Evolutionary conservation across 2,797 vertebrate genomes (phyloP).

Genomic region (Onychomys arenicola): DNA sequence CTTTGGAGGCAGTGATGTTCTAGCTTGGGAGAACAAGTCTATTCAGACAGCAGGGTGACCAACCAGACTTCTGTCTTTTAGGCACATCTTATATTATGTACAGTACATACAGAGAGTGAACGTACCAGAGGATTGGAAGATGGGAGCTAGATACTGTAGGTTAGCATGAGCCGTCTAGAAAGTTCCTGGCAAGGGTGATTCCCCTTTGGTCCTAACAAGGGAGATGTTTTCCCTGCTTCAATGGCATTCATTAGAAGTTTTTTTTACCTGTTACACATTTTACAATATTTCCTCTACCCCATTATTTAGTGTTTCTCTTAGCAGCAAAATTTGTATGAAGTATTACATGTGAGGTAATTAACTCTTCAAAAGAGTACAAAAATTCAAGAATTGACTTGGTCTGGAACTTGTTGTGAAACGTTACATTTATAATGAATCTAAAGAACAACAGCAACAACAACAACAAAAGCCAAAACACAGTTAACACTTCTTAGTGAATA

Average conservation of each 20-base stretch:
- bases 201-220: background rate
- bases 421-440: constrained; percentile 50
- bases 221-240: background rate
- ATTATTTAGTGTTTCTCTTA: constrained; percentile 28
- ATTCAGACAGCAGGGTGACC: constrained; percentile 9
- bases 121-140: background rate
- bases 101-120: background rate
- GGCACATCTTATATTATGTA: background rate
- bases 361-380: constrained; percentile 17
- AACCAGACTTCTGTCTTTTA: background rate
- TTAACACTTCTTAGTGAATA: constrained; percentile 55
- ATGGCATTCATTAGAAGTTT: background rate
- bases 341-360: background rate
- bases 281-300: background rate
- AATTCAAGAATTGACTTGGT: background rate
- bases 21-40: background rate
- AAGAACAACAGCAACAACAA: background rate
- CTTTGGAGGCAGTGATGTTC: background rate
- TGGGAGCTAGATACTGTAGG: background rate
- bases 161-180: background rate
- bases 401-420: constrained; percentile 60
- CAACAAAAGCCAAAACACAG: constrained; percentile 4
- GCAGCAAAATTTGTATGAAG: background rate
- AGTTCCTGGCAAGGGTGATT: background rate
- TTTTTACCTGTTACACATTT: background rate